Evolutionary conservation across 2,797 vertebrate species (phyloP), one percentile per base, ranked within the genome.

Genomic region (Rhabdomys pumilio): DNA sequence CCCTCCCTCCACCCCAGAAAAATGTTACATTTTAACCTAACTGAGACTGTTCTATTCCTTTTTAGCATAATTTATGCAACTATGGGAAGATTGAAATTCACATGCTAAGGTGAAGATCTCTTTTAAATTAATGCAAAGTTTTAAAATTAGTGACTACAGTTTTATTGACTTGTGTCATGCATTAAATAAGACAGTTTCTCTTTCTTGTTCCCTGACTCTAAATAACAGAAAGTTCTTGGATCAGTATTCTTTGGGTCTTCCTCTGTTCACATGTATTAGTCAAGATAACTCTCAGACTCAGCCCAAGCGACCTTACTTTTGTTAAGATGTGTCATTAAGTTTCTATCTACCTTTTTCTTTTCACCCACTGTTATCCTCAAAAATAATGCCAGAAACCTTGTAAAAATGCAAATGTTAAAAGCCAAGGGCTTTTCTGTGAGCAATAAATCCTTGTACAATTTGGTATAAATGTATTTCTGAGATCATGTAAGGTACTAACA

Each of bases 351-450:
- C 41, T 31, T 77, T 63, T 13, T 0, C 17, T 2, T 10, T 31
- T 14, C 0, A 0, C 31, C 17, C 3, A 2, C 41, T 55, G 24
- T 1, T 13, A 53, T n/a, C 92, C 79, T 59, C 38, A 83, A 47
- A 9, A 81, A 53, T 17, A 77, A 22, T n/a, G 10, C 38, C 24
- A 26, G 1, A 38, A 61, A 73, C 50, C 57, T 87, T 87, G 29
- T 31, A 69, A 89, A 79, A 61, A 79, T 85, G 63, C 38, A 89
- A 89, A 72, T 80, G 31, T 83, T 12, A 63, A 77, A 50, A 57
- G 34, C 34, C 38, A 8, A 41, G 77, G 13, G 55, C 69, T 26
- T 72, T 38, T 88, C 44, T 79, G 0, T 65, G 57, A 83, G 34
- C 83, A 59, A 53, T 4, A 81, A 84, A 12, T 26, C 5, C 31